A percentile compares a stretch with the other conserved stretches of the same genome.
Evolutionary conservation across 2,888 invertebrate species (phyloP).

Genomic region (Craniophora ligustri): DNA sequence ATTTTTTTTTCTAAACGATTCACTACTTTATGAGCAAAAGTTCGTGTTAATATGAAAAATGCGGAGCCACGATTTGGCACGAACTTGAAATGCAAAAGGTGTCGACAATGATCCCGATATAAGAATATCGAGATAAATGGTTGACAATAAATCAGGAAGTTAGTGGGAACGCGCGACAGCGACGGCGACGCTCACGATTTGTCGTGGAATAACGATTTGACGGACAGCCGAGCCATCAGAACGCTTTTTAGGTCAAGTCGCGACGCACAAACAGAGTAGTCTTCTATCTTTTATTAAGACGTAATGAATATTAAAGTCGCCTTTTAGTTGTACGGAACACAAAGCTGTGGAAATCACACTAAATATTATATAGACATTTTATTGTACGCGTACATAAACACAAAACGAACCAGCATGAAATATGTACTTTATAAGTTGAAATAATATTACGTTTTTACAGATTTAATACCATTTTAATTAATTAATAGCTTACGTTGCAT

Average conservation of each 20-base stretch:
- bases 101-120: constrained; percentile 49
- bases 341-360: neutral
- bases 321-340: constrained; percentile 2
- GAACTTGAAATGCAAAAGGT: constrained; percentile 50
- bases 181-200: constrained; percentile 61
- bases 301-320: constrained; percentile 60
- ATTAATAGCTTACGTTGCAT: too few species aligned
- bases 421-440: too few species aligned
- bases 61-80: neutral
- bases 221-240: constrained; percentile 60
- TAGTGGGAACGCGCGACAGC: constrained; percentile 60
- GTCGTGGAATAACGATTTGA: constrained; percentile 72
- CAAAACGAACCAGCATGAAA: too few species aligned
- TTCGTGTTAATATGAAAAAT: constrained; percentile 1
- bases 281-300: constrained; percentile 58
- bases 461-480: too few species aligned
- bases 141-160: constrained; percentile 78
- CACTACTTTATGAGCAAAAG: neutral
- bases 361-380: too few species aligned
- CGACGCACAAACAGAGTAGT: constrained; percentile 57
- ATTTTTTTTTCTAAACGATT: neutral
- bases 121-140: constrained; percentile 76
- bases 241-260: constrained; percentile 67
- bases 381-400: too few species aligned
- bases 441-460: too few species aligned